Evolutionary conservation across 2,888 invertebrate genomes (phyloP).

Genomic region (Archips xylosteana): DNA sequence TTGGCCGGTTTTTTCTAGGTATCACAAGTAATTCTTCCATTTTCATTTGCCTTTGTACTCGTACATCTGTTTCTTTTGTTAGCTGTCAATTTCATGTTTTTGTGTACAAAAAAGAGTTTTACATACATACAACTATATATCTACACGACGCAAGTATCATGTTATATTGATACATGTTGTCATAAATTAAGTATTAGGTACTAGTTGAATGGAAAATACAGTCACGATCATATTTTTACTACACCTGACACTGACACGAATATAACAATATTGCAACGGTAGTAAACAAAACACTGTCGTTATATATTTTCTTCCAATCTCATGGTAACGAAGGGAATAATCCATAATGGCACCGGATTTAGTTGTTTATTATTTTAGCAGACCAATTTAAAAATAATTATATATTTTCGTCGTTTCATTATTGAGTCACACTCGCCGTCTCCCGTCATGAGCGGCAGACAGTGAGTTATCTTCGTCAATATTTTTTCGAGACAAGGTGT

Average conservation of each 20-base stretch:
- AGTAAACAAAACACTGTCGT: background rate
- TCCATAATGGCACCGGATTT: background rate
- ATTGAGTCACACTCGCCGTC: conserved; percentile 46
- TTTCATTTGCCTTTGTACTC: too few species aligned
- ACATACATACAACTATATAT: too few species aligned
- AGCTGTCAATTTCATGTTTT: too few species aligned
- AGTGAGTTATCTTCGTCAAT: conserved; percentile 58
- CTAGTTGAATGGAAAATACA: too few species aligned
- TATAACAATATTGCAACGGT: background rate
- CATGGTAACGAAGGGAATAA: background rate
- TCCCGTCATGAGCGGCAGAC: conserved; percentile 48
- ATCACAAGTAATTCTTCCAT: too few species aligned
- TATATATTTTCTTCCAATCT: background rate
- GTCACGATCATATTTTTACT: background rate
- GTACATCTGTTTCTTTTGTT: too few species aligned
- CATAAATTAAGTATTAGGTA: too few species aligned
- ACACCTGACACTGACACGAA: background rate
- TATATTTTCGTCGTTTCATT: conserved; percentile 36
- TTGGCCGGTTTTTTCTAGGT: too few species aligned
- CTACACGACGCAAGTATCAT: too few species aligned
- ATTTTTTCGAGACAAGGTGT: conserved; percentile 49
- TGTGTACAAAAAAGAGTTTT: too few species aligned
- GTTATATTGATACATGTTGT: too few species aligned
- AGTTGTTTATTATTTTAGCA: conserved; percentile 38
- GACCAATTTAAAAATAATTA: conserved; percentile 38